A percentile compares a stretch with the other conserved stretches of the same genome.
Evolutionary conservation across 2,797 vertebrate species (phyloP).

Genomic region (Myotis myotis): DNA sequence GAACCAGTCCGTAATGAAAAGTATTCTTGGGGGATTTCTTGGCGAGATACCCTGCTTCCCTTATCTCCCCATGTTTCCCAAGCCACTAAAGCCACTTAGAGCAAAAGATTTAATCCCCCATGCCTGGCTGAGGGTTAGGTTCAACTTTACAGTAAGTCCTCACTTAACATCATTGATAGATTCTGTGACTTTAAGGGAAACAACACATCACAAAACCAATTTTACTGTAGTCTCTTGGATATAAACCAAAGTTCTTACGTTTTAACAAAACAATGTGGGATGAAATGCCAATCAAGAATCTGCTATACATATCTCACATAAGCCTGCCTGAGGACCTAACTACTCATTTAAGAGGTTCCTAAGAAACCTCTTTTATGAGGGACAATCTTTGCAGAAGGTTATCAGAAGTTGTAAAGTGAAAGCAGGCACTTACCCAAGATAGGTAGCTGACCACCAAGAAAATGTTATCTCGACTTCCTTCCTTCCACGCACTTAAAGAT

Average conservation of each 20-base stretch:
- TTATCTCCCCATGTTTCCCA: not conserved
- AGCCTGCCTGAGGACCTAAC: not conserved
- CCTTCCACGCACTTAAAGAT: not conserved
- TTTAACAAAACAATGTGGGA: not conserved
- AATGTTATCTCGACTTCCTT: not conserved
- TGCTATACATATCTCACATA: not conserved
- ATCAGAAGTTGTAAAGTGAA: not conserved
- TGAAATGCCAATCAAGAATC: not conserved
- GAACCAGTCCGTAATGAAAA: not conserved
- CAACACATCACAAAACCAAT: not conserved
- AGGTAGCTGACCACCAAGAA: not conserved
- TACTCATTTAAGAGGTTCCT: not conserved
- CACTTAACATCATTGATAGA: not conserved
- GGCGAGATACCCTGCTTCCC: not conserved
- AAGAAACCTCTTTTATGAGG: not conserved
- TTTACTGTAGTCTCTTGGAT: not conserved
- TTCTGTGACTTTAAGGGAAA: not conserved
- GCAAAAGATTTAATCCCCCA: not conserved
- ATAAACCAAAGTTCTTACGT: not conserved
- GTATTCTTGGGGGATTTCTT: not conserved
- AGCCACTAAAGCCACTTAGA: not conserved
- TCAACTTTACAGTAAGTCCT: not conserved
- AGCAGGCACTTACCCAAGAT: not conserved
- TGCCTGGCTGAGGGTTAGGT: not conserved
- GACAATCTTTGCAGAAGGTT: not conserved